Percentiles rank a stretch among this genome's conserved stretches.
phyloP scores from a whole-genome alignment of 2,888 invertebrate species.

The Germaria angustata region DNA sequence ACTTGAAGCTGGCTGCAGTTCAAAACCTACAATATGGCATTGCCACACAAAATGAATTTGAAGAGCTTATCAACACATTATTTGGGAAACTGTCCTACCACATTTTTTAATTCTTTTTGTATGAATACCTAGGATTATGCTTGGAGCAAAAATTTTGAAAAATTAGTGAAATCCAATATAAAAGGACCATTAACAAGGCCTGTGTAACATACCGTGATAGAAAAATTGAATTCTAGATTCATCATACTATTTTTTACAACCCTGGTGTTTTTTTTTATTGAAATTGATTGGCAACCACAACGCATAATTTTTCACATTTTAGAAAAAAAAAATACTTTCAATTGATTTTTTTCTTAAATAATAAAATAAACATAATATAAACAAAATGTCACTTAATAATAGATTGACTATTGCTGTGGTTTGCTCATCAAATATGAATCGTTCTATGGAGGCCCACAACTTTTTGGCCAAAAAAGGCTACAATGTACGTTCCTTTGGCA shows the following conservation, averaged over 20 bases:
- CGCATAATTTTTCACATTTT: slow-evolving; percentile 29
- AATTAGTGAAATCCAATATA: too few relatives aligned
- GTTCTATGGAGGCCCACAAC: slow-evolving; percentile 99
- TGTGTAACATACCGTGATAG: too few relatives aligned
- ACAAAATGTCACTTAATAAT: slow-evolving; percentile 74
- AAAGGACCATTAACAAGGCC: too few relatives aligned
- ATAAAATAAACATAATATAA: neutral
- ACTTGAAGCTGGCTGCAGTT: slow-evolving; percentile 34
- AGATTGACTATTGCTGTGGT: slow-evolving; percentile 93
- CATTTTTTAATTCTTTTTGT: too few relatives aligned
- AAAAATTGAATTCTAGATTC: too few relatives aligned
- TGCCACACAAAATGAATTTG: too few relatives aligned
- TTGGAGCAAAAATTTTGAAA: too few relatives aligned
- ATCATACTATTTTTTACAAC: slow-evolving; percentile 1
- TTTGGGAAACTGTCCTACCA: too few relatives aligned
- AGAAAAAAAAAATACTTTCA: neutral
- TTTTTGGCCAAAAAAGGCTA: slow-evolving; percentile 98
- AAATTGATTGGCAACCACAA: slow-evolving; percentile 18
- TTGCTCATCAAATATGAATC: slow-evolving; percentile 99
- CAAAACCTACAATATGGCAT: too few relatives aligned
- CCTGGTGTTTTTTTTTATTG: neutral
- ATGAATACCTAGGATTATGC: too few relatives aligned
- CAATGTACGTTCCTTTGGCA: slow-evolving; percentile 95
- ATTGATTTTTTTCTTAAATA: neutral
- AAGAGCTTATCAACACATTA: too few relatives aligned